Conservation (phyloP, 2,888 invertebrate genomes). For the Amblyteles armatorius region DNA sequence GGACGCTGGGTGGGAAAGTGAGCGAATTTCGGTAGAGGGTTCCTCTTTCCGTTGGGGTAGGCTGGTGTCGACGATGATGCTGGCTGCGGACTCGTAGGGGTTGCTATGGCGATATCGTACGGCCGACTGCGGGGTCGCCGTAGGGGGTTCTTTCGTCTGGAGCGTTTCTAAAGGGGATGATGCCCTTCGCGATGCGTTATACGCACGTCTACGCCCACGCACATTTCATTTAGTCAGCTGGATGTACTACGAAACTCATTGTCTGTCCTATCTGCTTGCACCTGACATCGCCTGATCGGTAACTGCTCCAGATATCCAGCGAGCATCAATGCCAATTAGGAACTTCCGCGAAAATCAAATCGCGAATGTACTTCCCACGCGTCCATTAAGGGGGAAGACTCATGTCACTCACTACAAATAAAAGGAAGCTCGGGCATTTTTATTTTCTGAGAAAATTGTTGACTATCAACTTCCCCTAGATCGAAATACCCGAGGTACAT, state of each 20-base stretch:
- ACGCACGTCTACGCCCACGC: slow-evolving; percentile 46
- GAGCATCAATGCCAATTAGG: background rate
- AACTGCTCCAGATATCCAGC: background rate
- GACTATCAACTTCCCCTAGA: too few species aligned
- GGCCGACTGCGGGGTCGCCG: slow-evolving; percentile 70
- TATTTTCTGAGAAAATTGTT: too few species aligned
- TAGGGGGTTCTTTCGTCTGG: slow-evolving; percentile 80
- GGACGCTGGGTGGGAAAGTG: slow-evolving; percentile 21
- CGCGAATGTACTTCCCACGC: too few species aligned
- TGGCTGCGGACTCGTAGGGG: slow-evolving; percentile 75
- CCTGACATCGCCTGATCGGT: slow-evolving; percentile 18
- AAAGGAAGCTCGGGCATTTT: too few species aligned
- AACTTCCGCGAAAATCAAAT: background rate
- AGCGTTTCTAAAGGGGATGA: slow-evolving; percentile 79
- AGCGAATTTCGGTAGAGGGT: slow-evolving; percentile 68
- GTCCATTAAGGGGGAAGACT: too few species aligned
- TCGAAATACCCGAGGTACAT: too few species aligned
- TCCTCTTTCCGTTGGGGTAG: slow-evolving; percentile 69
- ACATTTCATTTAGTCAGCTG: slow-evolving; percentile 72
- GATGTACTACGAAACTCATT: slow-evolving; percentile 45
- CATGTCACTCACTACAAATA: too few species aligned
- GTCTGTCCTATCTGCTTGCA: background rate
- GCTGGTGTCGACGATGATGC: slow-evolving; percentile 60
- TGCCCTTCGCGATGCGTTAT: slow-evolving; percentile 60
- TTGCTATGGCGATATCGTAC: slow-evolving; percentile 81